phyloP scores from a whole-genome alignment of 1,140 invertebrate genomes.

The Bombus huntii region DNA sequence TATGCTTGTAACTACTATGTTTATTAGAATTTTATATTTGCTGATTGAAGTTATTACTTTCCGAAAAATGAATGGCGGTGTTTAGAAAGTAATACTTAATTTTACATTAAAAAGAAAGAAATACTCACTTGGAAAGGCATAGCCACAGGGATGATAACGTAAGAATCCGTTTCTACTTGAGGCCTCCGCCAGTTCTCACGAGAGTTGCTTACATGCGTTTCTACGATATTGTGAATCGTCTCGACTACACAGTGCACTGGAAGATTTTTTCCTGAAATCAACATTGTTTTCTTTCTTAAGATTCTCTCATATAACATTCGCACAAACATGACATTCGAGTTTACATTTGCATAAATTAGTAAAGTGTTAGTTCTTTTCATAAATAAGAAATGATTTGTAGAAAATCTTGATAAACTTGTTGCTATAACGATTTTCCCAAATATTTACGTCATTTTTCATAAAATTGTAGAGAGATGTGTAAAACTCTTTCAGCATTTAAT shows the following conservation, averaged over 20 bases:
- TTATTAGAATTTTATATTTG: no score
- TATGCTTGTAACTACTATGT: no score
- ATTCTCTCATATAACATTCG: background rate
- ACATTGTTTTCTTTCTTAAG: conserved; percentile 12
- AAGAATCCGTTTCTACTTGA: conserved; percentile 93
- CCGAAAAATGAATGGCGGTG: background rate
- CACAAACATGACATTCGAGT: no score
- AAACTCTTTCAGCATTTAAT: no score
- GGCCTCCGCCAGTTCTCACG: conserved; percentile 85
- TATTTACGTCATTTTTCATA: no score
- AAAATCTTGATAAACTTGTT: no score
- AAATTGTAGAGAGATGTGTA: no score
- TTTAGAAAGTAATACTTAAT: background rate
- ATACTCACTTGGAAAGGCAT: conserved; percentile 89
- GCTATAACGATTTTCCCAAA: no score
- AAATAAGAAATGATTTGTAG: no score
- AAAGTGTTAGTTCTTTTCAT: no score
- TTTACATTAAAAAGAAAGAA: background rate
- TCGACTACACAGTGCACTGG: conserved; percentile 96
- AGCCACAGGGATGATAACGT: conserved; percentile 95
- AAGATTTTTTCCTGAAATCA: conserved; percentile 91
- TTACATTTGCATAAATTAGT: no score
- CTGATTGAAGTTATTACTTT: no score
- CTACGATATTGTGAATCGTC: conserved; percentile 88
- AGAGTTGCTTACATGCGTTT: conserved; percentile 78